Percentiles rank a stretch among this genome's conserved stretches.
Conservation (phyloP, 2,113 vertebrate genomes). For the Rhinichthys klamathensis region DNA sequence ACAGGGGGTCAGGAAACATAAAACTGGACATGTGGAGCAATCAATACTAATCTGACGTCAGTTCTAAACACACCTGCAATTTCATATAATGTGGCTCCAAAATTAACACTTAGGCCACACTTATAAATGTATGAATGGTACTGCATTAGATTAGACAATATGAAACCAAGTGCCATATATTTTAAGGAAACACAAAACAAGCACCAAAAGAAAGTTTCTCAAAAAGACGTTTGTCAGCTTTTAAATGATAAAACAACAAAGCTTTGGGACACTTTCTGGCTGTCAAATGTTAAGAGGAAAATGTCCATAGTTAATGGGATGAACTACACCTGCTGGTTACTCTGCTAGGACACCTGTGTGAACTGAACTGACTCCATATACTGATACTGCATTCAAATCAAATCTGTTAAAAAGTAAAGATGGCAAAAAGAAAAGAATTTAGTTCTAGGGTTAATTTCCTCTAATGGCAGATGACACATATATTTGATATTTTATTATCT, state of each 20-base stretch:
- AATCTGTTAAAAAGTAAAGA: not conserved
- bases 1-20: constrained; percentile 1
- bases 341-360: not conserved
- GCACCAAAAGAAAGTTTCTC: not conserved
- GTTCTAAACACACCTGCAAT: not conserved
- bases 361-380: not conserved
- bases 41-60: not conserved
- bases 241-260: not conserved
- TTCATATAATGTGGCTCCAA: not conserved
- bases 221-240: not conserved
- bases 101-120: not conserved
- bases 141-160: not conserved
- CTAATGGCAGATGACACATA: not conserved
- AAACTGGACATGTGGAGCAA: constrained; percentile 1
- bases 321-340: not conserved
- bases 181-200: not conserved
- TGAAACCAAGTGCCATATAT: not conserved
- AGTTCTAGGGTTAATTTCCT: not conserved
- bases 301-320: not conserved
- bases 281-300: not conserved
- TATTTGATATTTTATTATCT: not conserved
- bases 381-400: not conserved
- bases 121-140: not conserved
- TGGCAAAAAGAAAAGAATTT: not conserved
- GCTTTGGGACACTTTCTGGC: not conserved